Base-by-base conservation (phyloP, 2,113 vertebrate species). In the Salvelinus sp. region DNA sequence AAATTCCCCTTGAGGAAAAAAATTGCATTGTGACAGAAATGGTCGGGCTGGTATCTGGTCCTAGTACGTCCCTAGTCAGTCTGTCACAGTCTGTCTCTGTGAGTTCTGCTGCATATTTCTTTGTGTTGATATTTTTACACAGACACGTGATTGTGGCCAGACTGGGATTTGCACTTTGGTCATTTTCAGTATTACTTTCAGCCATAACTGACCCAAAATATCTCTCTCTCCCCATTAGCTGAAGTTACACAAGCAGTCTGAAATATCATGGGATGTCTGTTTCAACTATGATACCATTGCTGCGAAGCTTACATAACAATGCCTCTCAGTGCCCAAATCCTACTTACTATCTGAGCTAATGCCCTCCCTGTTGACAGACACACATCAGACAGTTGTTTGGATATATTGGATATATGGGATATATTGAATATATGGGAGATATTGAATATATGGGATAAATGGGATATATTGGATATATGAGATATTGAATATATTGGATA, bases 171-270 rank as follows among this genome's bases (percentile, higher is more conserved):
- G 75, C 68, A 50, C 75, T 80, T 80, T 76, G 74, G 86, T 88
- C 74, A 81, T 86, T 84, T 82, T 85, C 65, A 67, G 82, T 73
- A 88, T 88, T 85, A 89, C 87, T 86, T 87, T 86, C 83, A 87
- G 81, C 79, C 74, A 84, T 82, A 81, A 90, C 82, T 91, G 89
- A 92, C 72, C 88, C 87, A 91, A 88, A 63, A 33, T 79, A 76
- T 83, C 27, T 72, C 44, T 68, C 0, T 25, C 66, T 60, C 70
- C 25, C 50, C 69, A 73, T 83, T 81, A 85, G 86, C 78, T 84
- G 50, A 84, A 89, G 85, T 91, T 91, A 91, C 85, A 91, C 89
- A 90, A 90, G 88, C 77, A 6, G 74, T 81, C 75, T 77, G 78
- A 66, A 76, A 80, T 77, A 85, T 76, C 84, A 91, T 82, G 85